phyloP scores from a whole-genome alignment of 2,113 vertebrate species.

The Cisticola juncidis region DNA sequence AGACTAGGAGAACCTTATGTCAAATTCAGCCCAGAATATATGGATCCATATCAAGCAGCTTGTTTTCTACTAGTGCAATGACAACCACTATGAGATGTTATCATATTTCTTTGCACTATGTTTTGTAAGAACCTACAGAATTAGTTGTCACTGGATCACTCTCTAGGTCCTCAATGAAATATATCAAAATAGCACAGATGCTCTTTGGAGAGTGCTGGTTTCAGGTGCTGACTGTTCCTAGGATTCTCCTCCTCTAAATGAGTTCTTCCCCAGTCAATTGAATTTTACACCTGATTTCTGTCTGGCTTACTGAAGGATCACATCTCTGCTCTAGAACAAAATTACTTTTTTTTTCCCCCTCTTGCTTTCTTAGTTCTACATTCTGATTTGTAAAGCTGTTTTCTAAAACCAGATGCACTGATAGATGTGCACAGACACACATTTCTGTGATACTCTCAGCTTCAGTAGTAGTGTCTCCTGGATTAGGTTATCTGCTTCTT shows the following conservation, averaged over 20 bases:
- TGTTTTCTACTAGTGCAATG: neutral
- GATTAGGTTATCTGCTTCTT: neutral
- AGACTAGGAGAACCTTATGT: neutral
- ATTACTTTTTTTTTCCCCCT: neutral
- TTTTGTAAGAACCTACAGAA: neutral
- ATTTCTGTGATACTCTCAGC: neutral
- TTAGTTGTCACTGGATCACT: neutral
- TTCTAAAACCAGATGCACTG: neutral
- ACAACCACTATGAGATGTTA: neutral
- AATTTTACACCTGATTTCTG: neutral
- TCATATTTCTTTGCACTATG: neutral
- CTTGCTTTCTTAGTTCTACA: neutral
- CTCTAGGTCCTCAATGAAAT: neutral
- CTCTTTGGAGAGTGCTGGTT: neutral
- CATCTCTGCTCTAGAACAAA: neutral
- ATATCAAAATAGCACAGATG: neutral
- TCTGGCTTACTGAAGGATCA: neutral
- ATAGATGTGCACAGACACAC: neutral
- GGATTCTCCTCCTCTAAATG: neutral
- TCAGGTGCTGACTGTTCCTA: neutral
- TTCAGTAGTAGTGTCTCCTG: neutral
- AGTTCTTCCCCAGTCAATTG: neutral
- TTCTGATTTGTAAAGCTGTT: neutral
- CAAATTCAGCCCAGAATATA: neutral
- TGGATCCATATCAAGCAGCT: neutral